Evolutionary conservation across 2,113 vertebrate species (phyloP).

Genomic region (Tautogolabrus adspersus): DNA sequence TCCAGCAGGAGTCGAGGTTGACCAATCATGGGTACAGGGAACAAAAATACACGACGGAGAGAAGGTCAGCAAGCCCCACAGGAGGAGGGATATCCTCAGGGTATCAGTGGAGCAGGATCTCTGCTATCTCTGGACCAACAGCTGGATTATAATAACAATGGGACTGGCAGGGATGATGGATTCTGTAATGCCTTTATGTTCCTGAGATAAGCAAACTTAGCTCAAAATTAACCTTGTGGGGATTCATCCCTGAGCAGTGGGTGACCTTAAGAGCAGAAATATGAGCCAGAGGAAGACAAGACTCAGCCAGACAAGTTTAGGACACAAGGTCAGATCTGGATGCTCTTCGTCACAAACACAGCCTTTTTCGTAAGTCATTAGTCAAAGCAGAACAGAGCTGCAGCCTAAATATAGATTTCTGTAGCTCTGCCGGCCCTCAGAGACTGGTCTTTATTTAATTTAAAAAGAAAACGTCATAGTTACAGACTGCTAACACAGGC

Average conservation of each 20-base stretch:
- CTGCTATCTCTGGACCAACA: conserved; percentile 56
- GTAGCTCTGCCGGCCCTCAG: conserved; percentile 1
- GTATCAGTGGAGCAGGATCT: conserved; percentile 29
- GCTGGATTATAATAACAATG: conserved; percentile 62
- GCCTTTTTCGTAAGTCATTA: conserved; percentile 32
- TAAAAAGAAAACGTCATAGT: background rate
- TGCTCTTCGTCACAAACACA: conserved; percentile 23
- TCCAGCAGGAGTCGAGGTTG: conserved; percentile 11
- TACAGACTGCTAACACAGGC: background rate
- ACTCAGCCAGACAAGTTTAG: background rate
- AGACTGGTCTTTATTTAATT: background rate
- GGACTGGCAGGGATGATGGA: conserved; percentile 31
- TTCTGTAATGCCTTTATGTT: conserved; percentile 40
- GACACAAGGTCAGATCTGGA: conserved; percentile 27
- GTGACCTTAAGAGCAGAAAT: conserved; percentile 27
- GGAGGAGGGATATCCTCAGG: conserved; percentile 51
- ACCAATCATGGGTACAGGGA: conserved; percentile 15
- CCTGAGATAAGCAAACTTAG: conserved; percentile 54
- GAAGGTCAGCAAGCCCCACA: conserved; percentile 34
- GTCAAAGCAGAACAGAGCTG: conserved; percentile 31
- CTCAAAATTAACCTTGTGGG: conserved; percentile 44
- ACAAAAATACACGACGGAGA: conserved; percentile 45
- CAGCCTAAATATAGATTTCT: conserved; percentile 52
- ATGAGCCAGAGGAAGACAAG: conserved; percentile 17
- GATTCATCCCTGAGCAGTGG: conserved; percentile 5